Evolutionary conservation across 2,113 vertebrate genomes (phyloP).

Genomic region (Lamprologus sp.): DNA sequence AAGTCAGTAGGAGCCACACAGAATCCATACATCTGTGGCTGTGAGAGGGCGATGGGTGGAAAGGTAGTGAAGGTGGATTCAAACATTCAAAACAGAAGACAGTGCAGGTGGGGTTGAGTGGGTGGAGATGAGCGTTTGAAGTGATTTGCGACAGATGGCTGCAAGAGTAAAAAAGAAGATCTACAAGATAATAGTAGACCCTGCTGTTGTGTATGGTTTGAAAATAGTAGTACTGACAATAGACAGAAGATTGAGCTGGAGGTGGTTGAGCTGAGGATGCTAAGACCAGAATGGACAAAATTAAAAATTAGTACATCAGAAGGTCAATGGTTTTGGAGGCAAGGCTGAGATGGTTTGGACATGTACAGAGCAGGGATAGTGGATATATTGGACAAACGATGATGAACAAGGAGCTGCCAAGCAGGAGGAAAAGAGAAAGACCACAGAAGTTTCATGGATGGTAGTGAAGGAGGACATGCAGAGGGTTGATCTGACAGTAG

Average conservation of each 20-base stretch:
- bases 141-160: not conserved
- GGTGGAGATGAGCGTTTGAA: not conserved
- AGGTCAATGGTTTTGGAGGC: no score
- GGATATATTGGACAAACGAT: not conserved
- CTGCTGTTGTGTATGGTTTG: not conserved
- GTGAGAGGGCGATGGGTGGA: not conserved
- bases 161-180: not conserved
- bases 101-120: rapidly evolving
- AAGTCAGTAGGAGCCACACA: not conserved
- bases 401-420: not conserved
- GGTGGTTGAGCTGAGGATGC: not conserved
- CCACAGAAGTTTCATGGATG: not conserved
- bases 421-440: not conserved
- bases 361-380: no score
- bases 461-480: not conserved
- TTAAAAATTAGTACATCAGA: no score
- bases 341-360: no score
- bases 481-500: not conserved
- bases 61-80: not conserved
- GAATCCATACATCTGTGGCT: not conserved
- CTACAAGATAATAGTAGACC: not conserved
- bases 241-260: not conserved
- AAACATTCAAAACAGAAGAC: not conserved
- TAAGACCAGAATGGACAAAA: no score
- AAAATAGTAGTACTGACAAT: not conserved